Base-by-base conservation (phyloP, 2,797 vertebrate species). In the Cyclura pinguis region DNA sequence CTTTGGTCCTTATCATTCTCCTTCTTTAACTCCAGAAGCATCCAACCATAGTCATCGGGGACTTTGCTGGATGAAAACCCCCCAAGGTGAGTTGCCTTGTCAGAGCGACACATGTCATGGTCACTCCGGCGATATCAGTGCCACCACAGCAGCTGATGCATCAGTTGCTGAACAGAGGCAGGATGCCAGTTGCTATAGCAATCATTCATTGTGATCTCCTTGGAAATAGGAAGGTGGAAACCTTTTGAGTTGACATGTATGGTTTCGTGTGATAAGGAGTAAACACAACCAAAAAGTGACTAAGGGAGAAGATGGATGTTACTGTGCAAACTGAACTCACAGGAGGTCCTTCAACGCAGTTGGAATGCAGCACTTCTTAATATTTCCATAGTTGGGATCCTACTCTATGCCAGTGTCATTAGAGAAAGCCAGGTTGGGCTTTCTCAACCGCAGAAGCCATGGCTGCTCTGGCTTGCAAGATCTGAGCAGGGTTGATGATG, bases 111-210 rank as follows among this genome's bases (percentile, higher is more conserved):
- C 3, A 50, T 90, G 93, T 88, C 93, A 80, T 84, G 55, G 85
- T 38, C 89, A 0, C 50, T 67, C 85, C 76, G 52, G 87, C 0
- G n/a, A 0, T 42, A 38, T 0, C 89, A 10, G 69, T 42, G 91
- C 0, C 47, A 82, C 87, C 1, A 47, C 3, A 47, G 16, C 42
- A 93, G 85, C 35, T 80, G 93, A 88, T 96, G 96, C 95, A 92
- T 96, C 95, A 95, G 86, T 93, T 88, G 90, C 92, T 90, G 47
- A 90, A 92, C 9, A 84, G 91, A 95, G 92, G 93, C 88, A 92
- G 88, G 90, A 91, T 93, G 93, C 84, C 84, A 89, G 95, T 96
- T 96, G 95, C 96, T 90, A 95, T 96, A 94, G 96, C 90, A 88
- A 96, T 85, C 87, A 29, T 88, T 94, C 92, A 88, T 89, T 82